These are phyloP conservation scores for Chionis minor DNA, from an alignment of 2,113 vertebrate species.

Conservation along the genomic window DNA sequence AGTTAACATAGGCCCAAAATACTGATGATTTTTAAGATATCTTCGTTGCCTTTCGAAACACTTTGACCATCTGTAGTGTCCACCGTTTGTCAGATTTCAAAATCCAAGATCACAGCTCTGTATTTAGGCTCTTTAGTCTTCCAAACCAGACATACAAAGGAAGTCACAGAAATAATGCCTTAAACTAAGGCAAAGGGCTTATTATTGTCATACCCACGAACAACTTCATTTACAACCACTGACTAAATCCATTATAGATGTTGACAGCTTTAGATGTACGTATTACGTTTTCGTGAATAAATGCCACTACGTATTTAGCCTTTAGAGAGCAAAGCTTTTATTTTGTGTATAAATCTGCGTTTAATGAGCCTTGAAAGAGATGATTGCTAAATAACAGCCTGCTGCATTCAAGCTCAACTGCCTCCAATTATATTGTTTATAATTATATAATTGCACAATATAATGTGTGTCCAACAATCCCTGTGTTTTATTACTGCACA, in stretches of 20 bases:
- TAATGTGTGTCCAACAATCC: conserved; percentile 61
- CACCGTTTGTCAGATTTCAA: neutral
- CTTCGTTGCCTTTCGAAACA: neutral
- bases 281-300: conserved; percentile 44
- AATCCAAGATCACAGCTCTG: neutral
- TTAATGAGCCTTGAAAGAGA: conserved; percentile 74
- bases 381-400: conserved; percentile 72
- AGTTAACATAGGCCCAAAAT: neutral
- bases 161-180: neutral
- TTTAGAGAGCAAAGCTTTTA: conserved; percentile 56
- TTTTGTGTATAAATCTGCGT: conserved; percentile 67
- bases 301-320: conserved; percentile 42
- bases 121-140: neutral
- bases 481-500: conserved; percentile 48
- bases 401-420: conserved; percentile 68
- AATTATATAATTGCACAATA: conserved; percentile 65
- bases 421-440: conserved; percentile 72
- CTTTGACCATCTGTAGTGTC: neutral
- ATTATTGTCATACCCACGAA: neutral
- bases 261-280: conserved; percentile 35
- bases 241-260: conserved; percentile 7
- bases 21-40: neutral
- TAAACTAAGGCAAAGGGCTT: neutral
- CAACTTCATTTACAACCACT: neutral
- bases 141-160: neutral